Conservation (phyloP, 2,113 vertebrate genomes). For the Cololabis saira region DNA sequence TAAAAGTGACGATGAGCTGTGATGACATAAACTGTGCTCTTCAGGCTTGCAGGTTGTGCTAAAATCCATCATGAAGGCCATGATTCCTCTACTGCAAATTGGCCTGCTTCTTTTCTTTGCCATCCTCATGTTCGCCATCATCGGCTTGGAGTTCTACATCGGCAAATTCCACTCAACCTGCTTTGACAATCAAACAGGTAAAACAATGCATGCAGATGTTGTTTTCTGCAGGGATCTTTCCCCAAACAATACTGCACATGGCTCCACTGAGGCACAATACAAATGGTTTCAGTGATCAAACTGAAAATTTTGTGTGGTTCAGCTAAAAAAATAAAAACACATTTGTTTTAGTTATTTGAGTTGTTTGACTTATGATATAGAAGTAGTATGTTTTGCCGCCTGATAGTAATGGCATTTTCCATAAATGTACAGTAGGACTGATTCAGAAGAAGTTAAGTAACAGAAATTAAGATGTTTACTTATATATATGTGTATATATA, state of each 20-base stretch:
- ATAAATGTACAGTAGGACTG: no score
- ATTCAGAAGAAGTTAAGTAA: no score
- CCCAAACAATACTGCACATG: neutral
- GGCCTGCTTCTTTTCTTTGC: slow-evolving; percentile 95
- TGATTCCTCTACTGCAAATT: slow-evolving; percentile 95
- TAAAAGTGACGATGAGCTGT: neutral
- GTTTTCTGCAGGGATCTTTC: neutral
- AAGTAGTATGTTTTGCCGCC: neutral
- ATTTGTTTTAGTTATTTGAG: no score
- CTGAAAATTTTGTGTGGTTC: neutral
- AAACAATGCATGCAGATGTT: neutral
- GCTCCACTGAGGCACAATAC: neutral
- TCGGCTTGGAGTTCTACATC: slow-evolving; percentile 97
- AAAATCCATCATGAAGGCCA: slow-evolving; percentile 98
- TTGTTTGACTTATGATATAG: neutral
- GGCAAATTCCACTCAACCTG: slow-evolving; percentile 95
- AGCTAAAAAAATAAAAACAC: no score
- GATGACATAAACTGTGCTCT: slow-evolving; percentile 23
- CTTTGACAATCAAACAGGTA: slow-evolving; percentile 90
- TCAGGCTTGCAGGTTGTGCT: slow-evolving; percentile 95
- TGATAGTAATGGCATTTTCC: neutral
- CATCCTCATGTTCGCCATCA: slow-evolving; percentile 97
- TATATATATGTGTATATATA: no score
- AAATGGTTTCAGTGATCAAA: neutral
- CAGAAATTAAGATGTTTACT: no score